Conservation (phyloP, 2,888 invertebrate species). For the Vanessa cardui region DNA sequence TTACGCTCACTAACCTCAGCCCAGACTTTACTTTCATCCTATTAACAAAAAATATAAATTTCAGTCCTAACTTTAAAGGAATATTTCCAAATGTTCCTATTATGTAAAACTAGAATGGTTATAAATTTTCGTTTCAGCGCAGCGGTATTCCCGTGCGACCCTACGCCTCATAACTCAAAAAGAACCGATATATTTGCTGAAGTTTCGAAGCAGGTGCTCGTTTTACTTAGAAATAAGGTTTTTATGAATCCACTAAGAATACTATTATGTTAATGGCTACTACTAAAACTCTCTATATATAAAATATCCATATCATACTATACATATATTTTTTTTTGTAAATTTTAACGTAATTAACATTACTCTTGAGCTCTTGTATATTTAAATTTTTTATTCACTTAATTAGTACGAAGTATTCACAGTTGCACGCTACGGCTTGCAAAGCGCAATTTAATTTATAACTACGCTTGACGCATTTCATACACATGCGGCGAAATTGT, state of each 20-base stretch:
- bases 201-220: constrained; percentile 65
- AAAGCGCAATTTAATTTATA: constrained; percentile 23
- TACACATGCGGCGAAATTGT: constrained; percentile 15
- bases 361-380: neutral
- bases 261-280: neutral
- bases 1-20: constrained; percentile 91
- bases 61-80: constrained; percentile 15
- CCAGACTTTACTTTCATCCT: constrained; percentile 96
- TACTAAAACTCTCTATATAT: neutral
- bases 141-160: constrained; percentile 50
- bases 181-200: constrained; percentile 57
- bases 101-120: constrained; percentile 37
- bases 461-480: constrained; percentile 12
- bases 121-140: constrained; percentile 37
- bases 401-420: constrained; percentile 28
- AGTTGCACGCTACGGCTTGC: constrained; percentile 25
- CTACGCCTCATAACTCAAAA: constrained; percentile 62
- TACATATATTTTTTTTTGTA: neutral
- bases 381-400: constrained; percentile 11
- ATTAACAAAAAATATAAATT: constrained; percentile 35
- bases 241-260: neutral
- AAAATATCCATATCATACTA: neutral
- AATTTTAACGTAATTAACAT: neutral
- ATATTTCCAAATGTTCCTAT: constrained; percentile 32
- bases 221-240: constrained; percentile 32